Conservation (phyloP, 2,797 vertebrate genomes). For the Chlorospingus flavigularis region DNA sequence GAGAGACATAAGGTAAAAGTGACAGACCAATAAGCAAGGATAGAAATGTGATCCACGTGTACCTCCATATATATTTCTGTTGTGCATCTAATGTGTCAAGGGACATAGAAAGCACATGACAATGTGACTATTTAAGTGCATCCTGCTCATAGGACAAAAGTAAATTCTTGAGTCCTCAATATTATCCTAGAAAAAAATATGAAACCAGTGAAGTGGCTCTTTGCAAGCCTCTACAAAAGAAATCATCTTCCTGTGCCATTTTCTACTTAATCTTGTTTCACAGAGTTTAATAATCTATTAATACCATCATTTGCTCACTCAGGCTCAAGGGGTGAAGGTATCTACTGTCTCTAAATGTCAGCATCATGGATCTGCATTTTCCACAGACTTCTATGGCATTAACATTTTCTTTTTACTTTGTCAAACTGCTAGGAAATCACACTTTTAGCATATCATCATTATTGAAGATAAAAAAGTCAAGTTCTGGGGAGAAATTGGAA, state of each 20-base stretch:
- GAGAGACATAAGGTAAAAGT: background rate
- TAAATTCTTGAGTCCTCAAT: background rate
- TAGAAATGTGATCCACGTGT: accelerated
- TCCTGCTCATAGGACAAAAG: background rate
- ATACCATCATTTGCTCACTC: background rate
- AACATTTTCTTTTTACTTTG: background rate
- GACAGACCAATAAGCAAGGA: background rate
- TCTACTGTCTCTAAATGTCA: background rate
- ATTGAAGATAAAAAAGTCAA: background rate
- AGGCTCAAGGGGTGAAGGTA: background rate
- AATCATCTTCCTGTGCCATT: background rate
- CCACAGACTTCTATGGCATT: background rate
- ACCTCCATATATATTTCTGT: background rate
- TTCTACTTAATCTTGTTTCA: background rate
- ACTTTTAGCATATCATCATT: background rate
- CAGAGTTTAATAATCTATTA: background rate
- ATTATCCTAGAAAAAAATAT: background rate
- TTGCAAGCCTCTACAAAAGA: background rate
- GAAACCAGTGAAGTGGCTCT: background rate
- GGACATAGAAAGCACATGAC: background rate
- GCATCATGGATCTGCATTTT: background rate
- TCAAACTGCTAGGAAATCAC: background rate
- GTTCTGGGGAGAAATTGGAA: background rate
- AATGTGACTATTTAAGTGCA: background rate
- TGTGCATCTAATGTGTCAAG: background rate